Evolutionary conservation across 2,888 invertebrate genomes (phyloP), one percentile per base, ranked within the genome.

Genomic region (Koerneria pararmatus): DNA sequence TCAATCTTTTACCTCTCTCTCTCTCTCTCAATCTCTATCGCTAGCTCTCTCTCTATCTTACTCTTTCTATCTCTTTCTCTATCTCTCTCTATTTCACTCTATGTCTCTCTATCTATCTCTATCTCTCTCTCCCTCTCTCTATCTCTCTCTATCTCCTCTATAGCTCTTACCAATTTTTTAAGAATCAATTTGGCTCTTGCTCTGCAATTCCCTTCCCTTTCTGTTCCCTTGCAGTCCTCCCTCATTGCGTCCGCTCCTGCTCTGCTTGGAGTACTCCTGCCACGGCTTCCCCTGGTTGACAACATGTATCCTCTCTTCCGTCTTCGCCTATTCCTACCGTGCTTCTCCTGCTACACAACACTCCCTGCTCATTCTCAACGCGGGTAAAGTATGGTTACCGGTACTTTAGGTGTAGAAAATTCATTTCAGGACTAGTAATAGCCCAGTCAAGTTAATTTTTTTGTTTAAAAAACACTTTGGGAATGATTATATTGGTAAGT

Each of bases 251-350:
- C 64, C 64, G 19, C 19, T 63, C 11, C 69, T 76, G 37, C 62
- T 75, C 22, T 11, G 70, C 2, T 51, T 76, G 48, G 76, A 76
- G 66, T 78, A 75, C 71, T 35, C 69, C 1, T 66, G 61, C 2
- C 76, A 76, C 68, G 76, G 76, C 34, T 59, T 78, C 4, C 77
- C 77, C 0, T 76, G 76, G 76, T 58, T 76, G 8, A 61, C 71
- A 15, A 61, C 59, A 34, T 51, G 62, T 3, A 49, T 62, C 49
- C 4, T 65, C 37, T 60, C 65, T 6, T 32, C 66, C 8, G 34
- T 59, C 29, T 64, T 62, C 57, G 60, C 66, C 31, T 68, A 58
- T 15, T 32, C 58, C 15, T 65, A 65, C 51, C 46, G 58, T 46
- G 34, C 4, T 8, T n/a, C n/a, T 5, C 6, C 15, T 59, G 22